Conservation (phyloP, 2,888 invertebrate species). For the Drosophila multiciliata region DNA sequence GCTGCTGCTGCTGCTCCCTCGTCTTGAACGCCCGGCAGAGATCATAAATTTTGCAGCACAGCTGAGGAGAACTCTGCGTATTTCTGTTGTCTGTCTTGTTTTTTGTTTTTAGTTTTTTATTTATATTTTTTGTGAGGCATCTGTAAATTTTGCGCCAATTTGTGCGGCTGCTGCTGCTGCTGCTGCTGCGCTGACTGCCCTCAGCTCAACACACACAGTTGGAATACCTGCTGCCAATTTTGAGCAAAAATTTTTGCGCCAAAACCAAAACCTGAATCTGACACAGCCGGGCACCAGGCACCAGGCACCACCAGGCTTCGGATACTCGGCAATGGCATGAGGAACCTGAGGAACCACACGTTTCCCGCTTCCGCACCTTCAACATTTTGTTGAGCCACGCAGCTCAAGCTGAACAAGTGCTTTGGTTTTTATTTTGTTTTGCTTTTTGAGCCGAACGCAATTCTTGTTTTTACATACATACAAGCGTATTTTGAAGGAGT, state of each 20-base stretch:
- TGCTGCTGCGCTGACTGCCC: constrained; percentile 5
- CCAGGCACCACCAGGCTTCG: neutral
- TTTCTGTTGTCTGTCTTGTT: neutral
- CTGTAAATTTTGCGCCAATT: constrained; percentile 77
- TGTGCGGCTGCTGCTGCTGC: constrained; percentile 54
- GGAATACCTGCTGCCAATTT: constrained; percentile 70
- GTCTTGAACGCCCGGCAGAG: constrained; percentile 17
- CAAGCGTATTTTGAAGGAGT: neutral
- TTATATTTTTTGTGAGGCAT: constrained; percentile 53
- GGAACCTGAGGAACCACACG: constrained; percentile 12
- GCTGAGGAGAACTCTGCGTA: constrained; percentile 32
- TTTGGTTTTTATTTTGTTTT: constrained; percentile 53
- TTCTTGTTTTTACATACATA: constrained; percentile 33
- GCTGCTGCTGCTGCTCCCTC: neutral
- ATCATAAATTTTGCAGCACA: constrained; percentile 49
- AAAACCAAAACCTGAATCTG: constrained; percentile 75
- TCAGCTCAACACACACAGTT: neutral
- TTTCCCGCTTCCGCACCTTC: constrained; percentile 46
- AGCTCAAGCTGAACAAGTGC: constrained; percentile 68
- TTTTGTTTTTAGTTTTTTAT: neutral
- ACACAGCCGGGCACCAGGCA: constrained; percentile 45
- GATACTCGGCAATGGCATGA: neutral
- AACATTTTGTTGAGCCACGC: constrained; percentile 59
- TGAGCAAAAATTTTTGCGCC: constrained; percentile 73
- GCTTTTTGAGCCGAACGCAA: constrained; percentile 47